phyloP scores from a whole-genome alignment of 2,797 vertebrate species.

The Salarias fasciatus region DNA sequence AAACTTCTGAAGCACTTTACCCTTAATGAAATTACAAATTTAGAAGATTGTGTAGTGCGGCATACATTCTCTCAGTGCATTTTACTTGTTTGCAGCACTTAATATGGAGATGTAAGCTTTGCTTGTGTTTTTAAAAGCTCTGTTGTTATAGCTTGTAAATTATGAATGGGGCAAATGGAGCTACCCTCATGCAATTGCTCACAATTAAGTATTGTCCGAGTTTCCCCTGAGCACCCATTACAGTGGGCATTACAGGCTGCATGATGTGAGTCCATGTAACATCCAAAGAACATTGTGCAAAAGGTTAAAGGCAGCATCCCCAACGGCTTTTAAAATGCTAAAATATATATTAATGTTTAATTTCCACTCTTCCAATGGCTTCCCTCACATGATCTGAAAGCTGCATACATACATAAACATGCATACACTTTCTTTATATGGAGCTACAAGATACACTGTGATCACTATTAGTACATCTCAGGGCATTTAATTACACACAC shows the following conservation, averaged over 20 bases:
- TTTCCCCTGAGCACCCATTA: constrained; percentile 25
- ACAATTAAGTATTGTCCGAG: constrained; percentile 32
- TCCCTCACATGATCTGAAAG: no score
- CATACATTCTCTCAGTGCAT: not conserved
- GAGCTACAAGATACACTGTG: no score
- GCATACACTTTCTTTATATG: no score
- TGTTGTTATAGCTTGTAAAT: constrained; percentile 47
- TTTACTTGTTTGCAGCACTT: constrained; percentile 9
- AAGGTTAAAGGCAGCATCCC: constrained; percentile 13
- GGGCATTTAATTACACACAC: no score
- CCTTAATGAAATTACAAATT: constrained; percentile 12
- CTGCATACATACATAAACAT: no score
- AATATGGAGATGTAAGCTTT: not conserved
- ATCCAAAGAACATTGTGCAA: not conserved
- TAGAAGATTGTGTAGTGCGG: constrained; percentile 3
- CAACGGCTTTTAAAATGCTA: constrained; percentile 3
- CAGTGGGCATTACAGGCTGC: constrained; percentile 25
- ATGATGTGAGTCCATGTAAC: not conserved
- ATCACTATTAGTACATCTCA: no score
- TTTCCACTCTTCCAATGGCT: not conserved
- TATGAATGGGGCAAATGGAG: constrained; percentile 43
- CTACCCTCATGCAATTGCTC: constrained; percentile 32
- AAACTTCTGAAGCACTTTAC: constrained; percentile 1
- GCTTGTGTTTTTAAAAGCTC: constrained; percentile 27
- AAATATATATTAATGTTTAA: constrained; percentile 15